Conservation (phyloP, 1,140 invertebrate species). For the Pseudomyrmex concolor region DNA sequence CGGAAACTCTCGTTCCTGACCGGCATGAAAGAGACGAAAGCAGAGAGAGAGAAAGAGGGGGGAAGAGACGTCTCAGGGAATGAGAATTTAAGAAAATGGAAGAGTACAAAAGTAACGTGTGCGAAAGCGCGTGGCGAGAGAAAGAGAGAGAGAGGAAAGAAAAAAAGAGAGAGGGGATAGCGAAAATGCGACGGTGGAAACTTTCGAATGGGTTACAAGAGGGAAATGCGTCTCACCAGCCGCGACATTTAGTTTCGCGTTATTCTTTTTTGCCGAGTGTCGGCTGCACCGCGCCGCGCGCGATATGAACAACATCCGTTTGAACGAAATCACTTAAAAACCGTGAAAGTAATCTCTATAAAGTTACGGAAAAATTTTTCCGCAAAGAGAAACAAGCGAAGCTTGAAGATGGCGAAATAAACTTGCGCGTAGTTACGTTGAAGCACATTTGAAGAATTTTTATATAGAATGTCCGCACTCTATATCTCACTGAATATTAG, state of each 20-base stretch:
- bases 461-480: too few relatives aligned
- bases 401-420: neutral
- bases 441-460: too few relatives aligned
- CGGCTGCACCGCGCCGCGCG: too few relatives aligned
- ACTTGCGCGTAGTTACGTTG: too few relatives aligned
- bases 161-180: neutral
- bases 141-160: too few relatives aligned
- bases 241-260: slow-evolving; percentile 69
- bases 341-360: neutral
- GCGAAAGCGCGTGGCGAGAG: slow-evolving; percentile 19
- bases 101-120: slow-evolving; percentile 47
- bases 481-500: too few relatives aligned
- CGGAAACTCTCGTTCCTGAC: slow-evolving; percentile 46
- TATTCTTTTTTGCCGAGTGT: slow-evolving; percentile 62
- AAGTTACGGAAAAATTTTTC: neutral
- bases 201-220: slow-evolving; percentile 21
- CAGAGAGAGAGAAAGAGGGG: slow-evolving; percentile 9
- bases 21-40: slow-evolving; percentile 9
- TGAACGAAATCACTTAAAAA: neutral
- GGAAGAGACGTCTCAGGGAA: slow-evolving; percentile 51
- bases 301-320: neutral
- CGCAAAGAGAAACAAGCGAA: neutral
- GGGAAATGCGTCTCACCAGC: slow-evolving; percentile 59
- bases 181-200: slow-evolving; percentile 52
- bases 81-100: slow-evolving; percentile 73